phyloP scores from a whole-genome alignment of 1,140 invertebrate genomes.

The Hylaeus anthracinus region DNA sequence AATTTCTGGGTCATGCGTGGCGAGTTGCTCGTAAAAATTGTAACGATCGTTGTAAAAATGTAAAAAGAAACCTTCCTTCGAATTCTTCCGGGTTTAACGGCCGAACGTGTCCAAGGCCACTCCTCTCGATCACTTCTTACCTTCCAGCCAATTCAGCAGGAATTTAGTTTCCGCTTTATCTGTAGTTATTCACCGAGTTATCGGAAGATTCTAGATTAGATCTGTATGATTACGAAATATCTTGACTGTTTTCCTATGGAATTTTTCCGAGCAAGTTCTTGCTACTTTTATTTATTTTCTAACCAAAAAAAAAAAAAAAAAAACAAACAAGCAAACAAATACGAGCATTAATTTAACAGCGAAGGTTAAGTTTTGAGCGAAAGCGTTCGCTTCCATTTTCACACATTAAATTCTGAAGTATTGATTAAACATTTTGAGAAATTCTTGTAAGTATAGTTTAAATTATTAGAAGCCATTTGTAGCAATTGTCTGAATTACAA shows the following conservation, averaged over 20 bases:
- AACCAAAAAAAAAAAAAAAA: too few species aligned
- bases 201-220: not conserved
- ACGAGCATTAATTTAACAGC: too few species aligned
- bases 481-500: too few species aligned
- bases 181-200: not conserved
- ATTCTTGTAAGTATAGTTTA: too few species aligned
- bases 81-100: conserved; percentile 29
- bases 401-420: too few species aligned
- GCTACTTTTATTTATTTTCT: not conserved
- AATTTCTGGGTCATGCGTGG: not conserved
- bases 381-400: too few species aligned
- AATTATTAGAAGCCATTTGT: too few species aligned
- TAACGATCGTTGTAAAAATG: conserved; percentile 10
- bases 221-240: not conserved
- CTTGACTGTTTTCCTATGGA: not conserved
- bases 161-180: not conserved
- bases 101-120: conserved; percentile 4
- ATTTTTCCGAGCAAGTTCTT: conserved; percentile 1
- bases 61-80: not conserved
- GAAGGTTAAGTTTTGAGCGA: too few species aligned
- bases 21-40: not conserved
- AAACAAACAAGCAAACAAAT: too few species aligned
- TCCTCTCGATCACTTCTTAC: not conserved
- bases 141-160: not conserved
- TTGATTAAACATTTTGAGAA: too few species aligned